Evolutionary conservation across 2,113 vertebrate genomes (phyloP), one percentile per base, ranked within the genome.

Genomic region (Callospermophilus lateralis): DNA sequence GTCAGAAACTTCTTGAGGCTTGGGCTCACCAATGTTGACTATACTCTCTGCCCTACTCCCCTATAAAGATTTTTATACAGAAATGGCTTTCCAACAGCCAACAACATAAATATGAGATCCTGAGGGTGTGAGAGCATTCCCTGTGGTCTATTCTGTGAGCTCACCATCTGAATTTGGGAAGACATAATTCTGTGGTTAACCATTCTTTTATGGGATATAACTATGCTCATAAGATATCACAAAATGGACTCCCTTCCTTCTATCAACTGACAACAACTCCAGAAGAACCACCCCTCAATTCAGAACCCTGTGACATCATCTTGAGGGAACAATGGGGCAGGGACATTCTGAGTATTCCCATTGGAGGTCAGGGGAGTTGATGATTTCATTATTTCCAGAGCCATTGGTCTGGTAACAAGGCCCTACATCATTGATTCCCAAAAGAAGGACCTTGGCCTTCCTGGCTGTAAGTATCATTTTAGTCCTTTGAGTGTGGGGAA

Each of bases 281-380:
- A 68, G 1, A 93, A 88, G 42, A 80, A 85, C 37, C 26, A 4
- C 17, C 61, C 26, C 24, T 51, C 17, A 76, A 3, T 73, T 93
- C 58, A 84, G 95, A 97, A 97, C 55, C 63, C 37, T 53, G 67
- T 95, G 96, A 97, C 93, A 7, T 48, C 45, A 80, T 96, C 55
- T 6, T 55, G 19, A 55, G 19, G 55, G 17, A 55, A 55, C 55
- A 55, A 55, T 55, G 55, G 55, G 55, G 55, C 55, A 20, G 16
- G 17, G 19, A 19, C 55, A 17, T 55, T 55, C 55, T 2, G 5
- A 55, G 19, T 19, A 55, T 19, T 55, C 55, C 5, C 55, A 55
- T 55, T 55, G 55, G 19, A 20, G 55, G 16, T 20, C 55, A 55
- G 55, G 2, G 19, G 19, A 6, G 17, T 55, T 19, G 55, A 19